Percentiles rank a stretch among this genome's conserved stretches.
These are phyloP conservation scores for Brachyrhaphis roseni DNA, from an alignment of 2,797 vertebrate species.

Conservation along the genomic window DNA sequence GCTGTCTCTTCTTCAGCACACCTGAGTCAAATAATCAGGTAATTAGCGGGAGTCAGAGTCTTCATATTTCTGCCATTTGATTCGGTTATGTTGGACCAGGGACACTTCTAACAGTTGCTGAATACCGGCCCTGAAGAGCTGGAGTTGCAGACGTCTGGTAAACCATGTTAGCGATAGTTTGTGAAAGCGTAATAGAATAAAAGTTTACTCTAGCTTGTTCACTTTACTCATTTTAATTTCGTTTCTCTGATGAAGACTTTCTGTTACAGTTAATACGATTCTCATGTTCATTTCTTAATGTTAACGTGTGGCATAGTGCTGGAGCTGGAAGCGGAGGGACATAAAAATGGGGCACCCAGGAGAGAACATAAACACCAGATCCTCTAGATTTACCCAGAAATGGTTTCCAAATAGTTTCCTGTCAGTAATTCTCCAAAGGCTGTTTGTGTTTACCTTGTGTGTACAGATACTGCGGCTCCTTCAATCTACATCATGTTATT, in stretches of 20 bases:
- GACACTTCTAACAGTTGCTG: not conserved
- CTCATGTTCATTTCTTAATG: not conserved
- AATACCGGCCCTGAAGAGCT: not conserved
- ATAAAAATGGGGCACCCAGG: not conserved
- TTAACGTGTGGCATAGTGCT: not conserved
- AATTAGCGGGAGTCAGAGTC: no score
- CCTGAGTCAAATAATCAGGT: no score
- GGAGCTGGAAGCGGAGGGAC: not conserved
- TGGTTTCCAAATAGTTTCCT: conserved; percentile 4
- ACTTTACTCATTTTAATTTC: not conserved
- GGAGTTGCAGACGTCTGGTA: not conserved
- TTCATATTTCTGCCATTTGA: not conserved
- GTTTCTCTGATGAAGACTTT: not conserved
- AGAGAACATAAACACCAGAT: not conserved
- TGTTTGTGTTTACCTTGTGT: not conserved
- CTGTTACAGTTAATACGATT: not conserved
- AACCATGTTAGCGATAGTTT: not conserved
- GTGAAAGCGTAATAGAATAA: not conserved
- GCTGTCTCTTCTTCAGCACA: no score
- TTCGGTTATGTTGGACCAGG: not conserved
- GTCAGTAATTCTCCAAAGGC: not conserved
- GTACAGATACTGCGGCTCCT: not conserved
- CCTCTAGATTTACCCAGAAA: conserved; percentile 3
- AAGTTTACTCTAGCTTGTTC: not conserved
- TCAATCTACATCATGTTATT: not conserved